phyloP scores from a whole-genome alignment of 2,113 vertebrate species.

The Pithys albifrons region DNA sequence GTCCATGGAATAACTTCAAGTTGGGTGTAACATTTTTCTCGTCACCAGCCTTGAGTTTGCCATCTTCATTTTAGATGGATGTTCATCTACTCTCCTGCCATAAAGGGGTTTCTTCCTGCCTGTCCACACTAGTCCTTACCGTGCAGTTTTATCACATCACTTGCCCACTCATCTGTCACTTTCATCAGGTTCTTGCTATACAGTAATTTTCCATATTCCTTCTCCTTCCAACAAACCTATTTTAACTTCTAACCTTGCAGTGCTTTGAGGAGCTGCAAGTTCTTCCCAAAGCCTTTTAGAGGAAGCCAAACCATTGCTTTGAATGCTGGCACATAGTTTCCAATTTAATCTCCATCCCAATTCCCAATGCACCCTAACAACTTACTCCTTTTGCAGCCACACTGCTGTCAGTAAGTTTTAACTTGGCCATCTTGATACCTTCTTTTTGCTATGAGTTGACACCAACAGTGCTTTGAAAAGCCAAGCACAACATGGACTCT shows the following conservation, averaged over 20 bases:
- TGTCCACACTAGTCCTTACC: not conserved
- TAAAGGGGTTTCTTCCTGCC: not conserved
- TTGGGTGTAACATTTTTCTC: not conserved
- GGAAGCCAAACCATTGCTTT: rapidly evolving
- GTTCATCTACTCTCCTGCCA: not conserved
- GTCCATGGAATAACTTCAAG: not conserved
- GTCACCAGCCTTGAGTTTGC: not conserved
- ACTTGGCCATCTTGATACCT: rapidly evolving
- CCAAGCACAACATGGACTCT: not conserved
- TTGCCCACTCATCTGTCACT: not conserved
- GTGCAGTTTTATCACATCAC: not conserved
- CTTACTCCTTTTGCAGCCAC: not conserved
- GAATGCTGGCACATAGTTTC: not conserved
- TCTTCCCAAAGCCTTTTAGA: not conserved
- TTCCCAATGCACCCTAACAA: not conserved
- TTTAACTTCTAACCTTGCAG: not conserved
- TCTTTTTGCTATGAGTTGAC: not conserved
- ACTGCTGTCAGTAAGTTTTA: not conserved
- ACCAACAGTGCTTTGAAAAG: not conserved
- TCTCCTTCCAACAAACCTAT: not conserved
- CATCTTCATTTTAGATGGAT: not conserved
- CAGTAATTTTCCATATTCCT: not conserved
- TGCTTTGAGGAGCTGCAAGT: no score
- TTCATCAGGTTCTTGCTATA: not conserved
- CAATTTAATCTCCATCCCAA: not conserved